Evolutionary conservation across 2,888 invertebrate genomes (phyloP), one percentile per base, ranked within the genome.

Genomic region (Mythimna lalbum): DNA sequence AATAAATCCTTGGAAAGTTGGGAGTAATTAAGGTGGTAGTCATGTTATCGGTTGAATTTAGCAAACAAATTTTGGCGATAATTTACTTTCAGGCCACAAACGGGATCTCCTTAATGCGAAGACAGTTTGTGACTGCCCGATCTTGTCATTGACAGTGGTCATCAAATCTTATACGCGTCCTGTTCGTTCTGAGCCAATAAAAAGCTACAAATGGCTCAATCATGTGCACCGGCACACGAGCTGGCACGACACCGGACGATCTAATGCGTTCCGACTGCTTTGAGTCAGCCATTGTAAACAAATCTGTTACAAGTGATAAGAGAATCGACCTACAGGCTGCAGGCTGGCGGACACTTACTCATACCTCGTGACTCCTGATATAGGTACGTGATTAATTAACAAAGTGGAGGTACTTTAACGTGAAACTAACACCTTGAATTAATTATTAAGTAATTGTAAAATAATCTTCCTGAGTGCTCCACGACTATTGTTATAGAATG

Each of bases 271-370:
- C 52, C 66, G 79, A 80, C 65, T 81, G 61, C 31, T 53, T 39
- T 83, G 81, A 85, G 60, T 84, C 83, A 83, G 83, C 63, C 71
- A 78, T 78, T 85, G 83, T 81, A 81, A 69, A 75, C 74, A 81
- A 83, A 79, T 83, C 69, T 73, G 76, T 69, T 78, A 79, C 76
- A 21, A 67, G 75, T 81, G 86, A 86, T 86, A 86, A 86, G 78
- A 84, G 80, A 64, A 55, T 53, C 74, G 80, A 80, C 82, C 80
- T 83, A 80, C 81, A 70, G 31, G 67, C 80, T 83, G 78, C 81
- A 70, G 23, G 67, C 65, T 10, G 12, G 53, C 81, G 23, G 31
- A 47, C 65, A 62, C 55, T 84, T 76, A 81, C 73, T 69, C 77
- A 80, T 71, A 36, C 33, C 36, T 63, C 63, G 76, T 69, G 80